Evolutionary conservation across 2,113 vertebrate genomes (phyloP).

Genomic region (Potamarius usumacintae): DNA sequence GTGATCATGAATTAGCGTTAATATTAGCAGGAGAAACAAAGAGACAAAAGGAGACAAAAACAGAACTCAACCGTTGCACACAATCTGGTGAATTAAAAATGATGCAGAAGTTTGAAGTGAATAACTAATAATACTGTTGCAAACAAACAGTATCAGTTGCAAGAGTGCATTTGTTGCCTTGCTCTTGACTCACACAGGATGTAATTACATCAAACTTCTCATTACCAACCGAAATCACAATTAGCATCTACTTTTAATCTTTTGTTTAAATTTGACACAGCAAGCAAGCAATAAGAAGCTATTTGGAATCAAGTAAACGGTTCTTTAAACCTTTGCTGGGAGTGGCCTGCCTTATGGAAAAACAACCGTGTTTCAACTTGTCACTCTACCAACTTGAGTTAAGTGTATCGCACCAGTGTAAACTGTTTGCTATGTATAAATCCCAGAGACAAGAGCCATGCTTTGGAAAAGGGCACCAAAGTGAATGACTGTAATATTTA

Average conservation of each 20-base stretch:
- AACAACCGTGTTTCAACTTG: slow-evolving; percentile 43
- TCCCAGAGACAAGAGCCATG: slow-evolving; percentile 26
- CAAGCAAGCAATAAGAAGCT: slow-evolving; percentile 21
- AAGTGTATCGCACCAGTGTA: slow-evolving; percentile 38
- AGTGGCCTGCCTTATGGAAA: slow-evolving; percentile 30
- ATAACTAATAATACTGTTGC: too few relatives aligned
- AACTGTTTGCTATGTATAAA: slow-evolving; percentile 27
- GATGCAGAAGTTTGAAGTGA: background rate
- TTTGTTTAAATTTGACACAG: slow-evolving; percentile 8
- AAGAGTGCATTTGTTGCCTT: background rate
- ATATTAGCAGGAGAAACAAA: slow-evolving; percentile 22
- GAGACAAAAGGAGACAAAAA: slow-evolving; percentile 3
- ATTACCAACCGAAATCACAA: background rate
- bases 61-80: background rate
- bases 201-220: background rate
- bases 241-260: background rate
- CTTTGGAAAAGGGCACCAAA: slow-evolving; percentile 9
- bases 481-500: slow-evolving; percentile 28
- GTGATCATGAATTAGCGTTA: background rate
- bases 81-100: background rate
- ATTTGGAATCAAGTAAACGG: slow-evolving; percentile 27
- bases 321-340: slow-evolving; percentile 23
- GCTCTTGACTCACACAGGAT: slow-evolving; percentile 10
- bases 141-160: too few relatives aligned
- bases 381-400: slow-evolving; percentile 28